Percentiles rank a stretch among this genome's conserved stretches.
These are phyloP conservation scores for Leptodactylus fallax DNA, from an alignment of 2,797 vertebrate species.

Conservation along the genomic window DNA sequence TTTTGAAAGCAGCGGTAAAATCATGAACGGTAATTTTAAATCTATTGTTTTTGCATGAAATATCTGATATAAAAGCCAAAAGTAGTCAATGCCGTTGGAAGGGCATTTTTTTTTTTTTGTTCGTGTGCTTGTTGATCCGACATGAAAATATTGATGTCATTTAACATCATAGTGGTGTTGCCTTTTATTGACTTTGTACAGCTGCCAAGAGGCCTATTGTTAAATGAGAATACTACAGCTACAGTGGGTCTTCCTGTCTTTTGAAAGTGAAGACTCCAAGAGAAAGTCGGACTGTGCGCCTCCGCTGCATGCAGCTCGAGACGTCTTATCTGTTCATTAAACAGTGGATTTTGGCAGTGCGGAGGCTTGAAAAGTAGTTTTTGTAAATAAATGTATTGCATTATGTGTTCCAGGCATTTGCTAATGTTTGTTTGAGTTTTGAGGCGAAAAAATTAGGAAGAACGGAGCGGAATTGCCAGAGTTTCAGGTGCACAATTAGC, in stretches of 20 bases:
- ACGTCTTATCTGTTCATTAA: constrained; percentile 44
- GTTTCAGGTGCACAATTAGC: constrained; percentile 52
- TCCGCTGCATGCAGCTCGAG: constrained; percentile 30
- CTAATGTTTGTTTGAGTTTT: constrained; percentile 40
- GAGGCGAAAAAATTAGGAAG: neutral
- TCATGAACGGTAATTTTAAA: neutral
- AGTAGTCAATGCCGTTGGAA: neutral
- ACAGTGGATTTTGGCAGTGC: constrained; percentile 31
- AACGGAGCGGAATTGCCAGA: neutral
- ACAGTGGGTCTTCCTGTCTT: constrained; percentile 20
- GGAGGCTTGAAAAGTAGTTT: constrained; percentile 27
- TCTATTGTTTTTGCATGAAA: neutral
- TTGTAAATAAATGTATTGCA: constrained; percentile 55
- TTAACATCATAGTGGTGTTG: neutral
- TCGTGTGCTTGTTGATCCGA: neutral
- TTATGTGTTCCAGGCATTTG: constrained; percentile 44
- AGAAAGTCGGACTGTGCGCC: neutral
- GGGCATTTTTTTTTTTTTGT: neutral
- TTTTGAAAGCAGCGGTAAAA: neutral
- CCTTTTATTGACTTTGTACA: constrained; percentile 1
- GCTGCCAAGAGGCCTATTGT: neutral
- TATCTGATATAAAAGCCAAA: neutral
- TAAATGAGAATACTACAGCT: neutral
- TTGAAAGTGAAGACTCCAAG: constrained; percentile 31
- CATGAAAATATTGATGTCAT: neutral